Evolutionary conservation across 2,113 vertebrate genomes (phyloP).

Genomic region (Semicossyphus pulcher): DNA sequence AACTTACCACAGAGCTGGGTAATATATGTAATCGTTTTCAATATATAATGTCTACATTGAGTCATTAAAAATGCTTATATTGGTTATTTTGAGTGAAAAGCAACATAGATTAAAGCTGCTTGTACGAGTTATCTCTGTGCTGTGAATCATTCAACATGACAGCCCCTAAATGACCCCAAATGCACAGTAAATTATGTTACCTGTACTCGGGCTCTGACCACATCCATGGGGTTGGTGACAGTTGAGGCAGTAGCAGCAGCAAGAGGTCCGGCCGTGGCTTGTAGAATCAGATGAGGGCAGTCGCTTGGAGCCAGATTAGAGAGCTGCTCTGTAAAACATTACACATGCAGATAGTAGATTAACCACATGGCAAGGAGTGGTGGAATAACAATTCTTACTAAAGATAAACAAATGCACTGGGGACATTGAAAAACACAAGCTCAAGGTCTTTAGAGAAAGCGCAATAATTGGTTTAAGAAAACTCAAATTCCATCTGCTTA

Average conservation of each 20-base stretch:
- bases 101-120: no score
- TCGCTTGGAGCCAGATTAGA: constrained; percentile 90
- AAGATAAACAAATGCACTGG: background rate
- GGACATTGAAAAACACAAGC: background rate
- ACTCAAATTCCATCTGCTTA: constrained; percentile 55
- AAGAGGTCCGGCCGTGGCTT: constrained; percentile 93
- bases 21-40: no score
- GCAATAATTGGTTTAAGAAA: background rate
- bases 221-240: constrained; percentile 98
- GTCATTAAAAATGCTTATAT: no score
- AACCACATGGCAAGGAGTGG: background rate
- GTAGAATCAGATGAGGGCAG: constrained; percentile 95
- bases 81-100: no score
- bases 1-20: no score
- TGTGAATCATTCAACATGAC: background rate
- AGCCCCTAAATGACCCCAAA: background rate
- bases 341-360: constrained; percentile 3
- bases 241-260: constrained; percentile 95
- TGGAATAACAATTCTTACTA: background rate
- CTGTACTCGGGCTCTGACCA: constrained; percentile 95
- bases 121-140: background rate
- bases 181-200: constrained; percentile 67
- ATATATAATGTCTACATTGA: no score
- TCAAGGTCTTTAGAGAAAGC: no score
- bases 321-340: constrained; percentile 89